Percentiles rank a stretch among this genome's conserved stretches.
Conservation (phyloP, 2,888 invertebrate species). For the Stenodema calcarata region DNA sequence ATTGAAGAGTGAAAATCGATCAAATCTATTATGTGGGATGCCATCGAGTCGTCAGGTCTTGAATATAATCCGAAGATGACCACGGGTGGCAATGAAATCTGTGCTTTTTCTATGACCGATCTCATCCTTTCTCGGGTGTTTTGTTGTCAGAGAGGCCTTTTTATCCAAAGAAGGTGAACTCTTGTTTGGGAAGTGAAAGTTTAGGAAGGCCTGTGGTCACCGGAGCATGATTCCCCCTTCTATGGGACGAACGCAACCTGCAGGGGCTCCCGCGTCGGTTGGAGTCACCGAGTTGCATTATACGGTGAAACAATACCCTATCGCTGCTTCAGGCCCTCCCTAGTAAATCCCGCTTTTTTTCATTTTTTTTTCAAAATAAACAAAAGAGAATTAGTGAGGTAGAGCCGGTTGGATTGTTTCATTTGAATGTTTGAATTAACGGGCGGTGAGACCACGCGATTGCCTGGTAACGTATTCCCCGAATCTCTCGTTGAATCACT, state of each 20-base stretch:
- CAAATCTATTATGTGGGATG: no score
- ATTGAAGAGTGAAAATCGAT: no score
- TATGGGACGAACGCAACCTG: background rate
- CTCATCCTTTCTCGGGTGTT: background rate
- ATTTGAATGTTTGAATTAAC: background rate
- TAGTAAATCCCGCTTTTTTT: background rate
- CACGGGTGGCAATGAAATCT: background rate
- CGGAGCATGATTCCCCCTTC: background rate
- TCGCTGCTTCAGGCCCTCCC: background rate
- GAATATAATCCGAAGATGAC: no score
- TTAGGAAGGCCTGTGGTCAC: constrained; percentile 2
- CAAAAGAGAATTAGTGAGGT: background rate
- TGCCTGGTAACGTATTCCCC: no score
- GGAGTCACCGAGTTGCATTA: constrained; percentile 5
- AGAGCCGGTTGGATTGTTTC: background rate
- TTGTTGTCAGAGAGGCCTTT: background rate
- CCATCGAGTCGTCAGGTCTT: no score
- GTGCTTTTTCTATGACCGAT: background rate
- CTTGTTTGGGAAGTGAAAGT: constrained; percentile 9
- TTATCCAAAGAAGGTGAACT: background rate
- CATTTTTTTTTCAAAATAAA: background rate
- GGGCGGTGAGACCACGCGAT: background rate
- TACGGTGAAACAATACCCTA: background rate
- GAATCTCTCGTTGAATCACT: no score
- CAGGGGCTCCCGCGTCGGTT: background rate